Evolutionary conservation across 2,888 invertebrate species (phyloP).

Genomic region (Plutella xylostella): DNA sequence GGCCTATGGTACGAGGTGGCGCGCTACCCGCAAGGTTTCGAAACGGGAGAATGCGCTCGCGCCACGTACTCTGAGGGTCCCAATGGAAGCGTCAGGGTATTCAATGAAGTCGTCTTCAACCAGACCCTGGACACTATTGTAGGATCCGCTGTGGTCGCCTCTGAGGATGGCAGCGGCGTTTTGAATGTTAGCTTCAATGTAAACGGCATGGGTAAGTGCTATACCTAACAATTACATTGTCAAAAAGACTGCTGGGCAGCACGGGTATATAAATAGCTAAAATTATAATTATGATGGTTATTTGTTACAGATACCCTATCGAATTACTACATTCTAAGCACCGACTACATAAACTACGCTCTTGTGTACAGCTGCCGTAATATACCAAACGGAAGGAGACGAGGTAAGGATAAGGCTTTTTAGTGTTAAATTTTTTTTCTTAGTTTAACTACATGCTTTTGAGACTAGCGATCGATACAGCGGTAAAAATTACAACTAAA

Average conservation of each 20-base stretch:
- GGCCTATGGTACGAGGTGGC: constrained; percentile 21
- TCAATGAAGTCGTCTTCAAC: constrained; percentile 39
- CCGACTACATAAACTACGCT: constrained; percentile 44
- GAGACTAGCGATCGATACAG: no score
- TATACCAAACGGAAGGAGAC: constrained; percentile 26
- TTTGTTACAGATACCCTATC: background rate
- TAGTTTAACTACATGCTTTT: no score
- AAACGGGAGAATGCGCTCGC: constrained; percentile 58
- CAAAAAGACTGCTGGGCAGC: background rate
- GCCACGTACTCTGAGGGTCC: constrained; percentile 56
- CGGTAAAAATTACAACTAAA: no score
- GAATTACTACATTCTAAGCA: constrained; percentile 43
- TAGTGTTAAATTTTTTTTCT: no score
- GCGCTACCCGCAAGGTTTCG: constrained; percentile 16
- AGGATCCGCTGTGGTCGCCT: constrained; percentile 55
- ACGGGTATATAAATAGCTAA: background rate
- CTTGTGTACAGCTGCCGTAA: constrained; percentile 45
- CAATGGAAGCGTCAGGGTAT: constrained; percentile 23
- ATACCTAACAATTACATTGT: background rate
- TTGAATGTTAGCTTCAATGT: constrained; percentile 66
- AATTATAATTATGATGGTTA: background rate
- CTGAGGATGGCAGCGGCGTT: constrained; percentile 57
- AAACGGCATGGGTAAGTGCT: constrained; percentile 48
- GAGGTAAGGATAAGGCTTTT: constrained; percentile 45
- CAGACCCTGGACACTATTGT: constrained; percentile 53